These are phyloP conservation scores for Bombylius discolor DNA, from an alignment of 2,888 invertebrate genomes.

Conservation along the genomic window DNA sequence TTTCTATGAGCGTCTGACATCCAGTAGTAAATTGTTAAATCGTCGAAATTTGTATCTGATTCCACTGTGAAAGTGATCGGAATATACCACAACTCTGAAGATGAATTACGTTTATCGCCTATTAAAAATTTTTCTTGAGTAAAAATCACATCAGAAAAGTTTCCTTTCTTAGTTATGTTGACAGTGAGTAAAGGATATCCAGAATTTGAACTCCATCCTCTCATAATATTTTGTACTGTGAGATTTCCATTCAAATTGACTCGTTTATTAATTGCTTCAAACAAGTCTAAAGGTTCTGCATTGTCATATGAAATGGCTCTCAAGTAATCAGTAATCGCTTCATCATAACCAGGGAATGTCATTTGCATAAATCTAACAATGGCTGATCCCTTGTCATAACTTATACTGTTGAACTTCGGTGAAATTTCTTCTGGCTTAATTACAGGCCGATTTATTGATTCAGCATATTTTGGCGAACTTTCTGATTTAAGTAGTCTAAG, in stretches of 20 bases:
- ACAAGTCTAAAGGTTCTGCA: conserved; percentile 1
- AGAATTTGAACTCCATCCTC: not conserved
- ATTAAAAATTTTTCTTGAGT: conserved; percentile 2
- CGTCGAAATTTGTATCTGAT: not conserved
- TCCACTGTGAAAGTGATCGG: conserved; percentile 2
- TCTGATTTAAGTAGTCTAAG: not conserved
- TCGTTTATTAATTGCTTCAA: not conserved
- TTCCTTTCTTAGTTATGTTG: not conserved
- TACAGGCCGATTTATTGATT: conserved; percentile 2
- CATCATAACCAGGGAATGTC: conserved; percentile 1
- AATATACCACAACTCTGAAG: conserved; percentile 6
- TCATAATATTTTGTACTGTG: conserved; percentile 3
- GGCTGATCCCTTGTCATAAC: conserved; percentile 5
- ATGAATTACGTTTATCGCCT: not conserved
- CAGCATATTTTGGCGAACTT: not conserved
- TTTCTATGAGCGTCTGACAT: not conserved
- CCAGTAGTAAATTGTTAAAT: not conserved
- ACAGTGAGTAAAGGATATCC: conserved; percentile 4
- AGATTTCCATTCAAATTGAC: not conserved
- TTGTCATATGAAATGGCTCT: not conserved
- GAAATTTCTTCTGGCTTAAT: not conserved
- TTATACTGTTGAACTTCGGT: conserved; percentile 1
- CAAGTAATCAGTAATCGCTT: conserved; percentile 4
- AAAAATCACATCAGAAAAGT: not conserved
- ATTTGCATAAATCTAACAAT: conserved; percentile 6